These are phyloP conservation scores for Falcunculus frontatus DNA, from an alignment of 2,113 vertebrate species.

Conservation along the genomic window DNA sequence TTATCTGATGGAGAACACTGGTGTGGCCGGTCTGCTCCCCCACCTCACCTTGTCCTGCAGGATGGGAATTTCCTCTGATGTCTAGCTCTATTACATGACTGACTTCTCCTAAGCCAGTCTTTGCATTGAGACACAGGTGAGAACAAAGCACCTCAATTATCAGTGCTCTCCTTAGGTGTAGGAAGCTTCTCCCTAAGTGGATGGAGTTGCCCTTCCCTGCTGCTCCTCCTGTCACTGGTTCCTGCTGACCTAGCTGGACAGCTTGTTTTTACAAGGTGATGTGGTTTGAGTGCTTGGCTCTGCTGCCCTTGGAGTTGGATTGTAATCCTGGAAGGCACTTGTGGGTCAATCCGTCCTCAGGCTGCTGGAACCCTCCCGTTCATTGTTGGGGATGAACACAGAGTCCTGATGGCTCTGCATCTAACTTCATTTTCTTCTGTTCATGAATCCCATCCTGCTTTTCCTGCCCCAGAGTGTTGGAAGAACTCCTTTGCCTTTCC, in stretches of 20 bases:
- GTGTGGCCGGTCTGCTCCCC: background rate
- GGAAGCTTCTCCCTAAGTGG: background rate
- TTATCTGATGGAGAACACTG: background rate
- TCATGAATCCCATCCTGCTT: background rate
- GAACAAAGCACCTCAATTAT: background rate
- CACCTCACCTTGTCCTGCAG: background rate
- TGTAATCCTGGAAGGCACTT: background rate
- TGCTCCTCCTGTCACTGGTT: background rate
- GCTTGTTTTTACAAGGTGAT: background rate
- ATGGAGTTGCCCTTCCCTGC: background rate
- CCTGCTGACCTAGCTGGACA: background rate
- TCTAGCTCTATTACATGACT: background rate
- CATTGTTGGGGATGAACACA: fast-evolving
- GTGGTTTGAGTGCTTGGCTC: background rate
- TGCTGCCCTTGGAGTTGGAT: background rate
- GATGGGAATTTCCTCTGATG: background rate
- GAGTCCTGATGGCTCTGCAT: background rate
- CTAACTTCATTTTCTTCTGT: background rate
- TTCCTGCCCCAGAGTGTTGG: background rate
- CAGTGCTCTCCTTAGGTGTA: background rate
- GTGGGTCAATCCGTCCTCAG: background rate
- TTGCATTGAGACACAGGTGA: background rate
- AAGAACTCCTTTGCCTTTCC: conserved; percentile 28
- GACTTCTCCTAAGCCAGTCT: background rate
- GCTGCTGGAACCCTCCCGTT: background rate